phyloP scores from a whole-genome alignment of 1,140 invertebrate genomes.

The Leguminivora glycinivorella region DNA sequence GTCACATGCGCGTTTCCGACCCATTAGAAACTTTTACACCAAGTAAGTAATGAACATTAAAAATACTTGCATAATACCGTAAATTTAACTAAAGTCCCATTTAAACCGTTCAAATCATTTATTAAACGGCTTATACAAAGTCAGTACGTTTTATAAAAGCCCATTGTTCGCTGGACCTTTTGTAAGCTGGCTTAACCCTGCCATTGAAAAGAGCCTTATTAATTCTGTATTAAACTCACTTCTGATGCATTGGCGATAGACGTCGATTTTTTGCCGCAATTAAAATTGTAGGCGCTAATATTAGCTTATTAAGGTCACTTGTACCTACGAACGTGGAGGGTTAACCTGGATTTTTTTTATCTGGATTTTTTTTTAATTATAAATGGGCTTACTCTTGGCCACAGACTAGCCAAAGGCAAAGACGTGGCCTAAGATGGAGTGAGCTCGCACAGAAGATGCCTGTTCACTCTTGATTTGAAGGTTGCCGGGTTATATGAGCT shows the following conservation, averaged over 20 bases:
- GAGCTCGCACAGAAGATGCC: no score
- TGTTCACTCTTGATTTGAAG: no score
- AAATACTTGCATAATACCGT: not conserved
- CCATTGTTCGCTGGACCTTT: not conserved
- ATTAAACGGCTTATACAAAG: conserved; percentile 21
- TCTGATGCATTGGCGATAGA: not conserved
- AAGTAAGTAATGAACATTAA: not conserved
- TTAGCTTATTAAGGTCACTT: not conserved
- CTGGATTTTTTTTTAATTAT: no score
- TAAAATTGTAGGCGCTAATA: conserved; percentile 19
- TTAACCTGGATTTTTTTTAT: no score
- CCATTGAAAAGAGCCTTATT: conserved; percentile 12
- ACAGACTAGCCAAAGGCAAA: no score
- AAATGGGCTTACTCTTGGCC: no score
- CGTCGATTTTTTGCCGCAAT: conserved; percentile 12
- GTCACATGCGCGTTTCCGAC: no score
- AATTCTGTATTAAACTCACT: not conserved
- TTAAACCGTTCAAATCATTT: conserved; percentile 6
- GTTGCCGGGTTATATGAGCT: no score
- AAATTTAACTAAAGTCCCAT: not conserved
- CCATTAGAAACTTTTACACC: no score
- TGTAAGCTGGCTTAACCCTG: conserved; percentile 5
- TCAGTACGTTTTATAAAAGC: conserved; percentile 4
- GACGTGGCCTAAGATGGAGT: no score
- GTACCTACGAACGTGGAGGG: no score